phyloP scores from a whole-genome alignment of 92 coral and sea anemone species.

The Desmophyllum pertusum region DNA sequence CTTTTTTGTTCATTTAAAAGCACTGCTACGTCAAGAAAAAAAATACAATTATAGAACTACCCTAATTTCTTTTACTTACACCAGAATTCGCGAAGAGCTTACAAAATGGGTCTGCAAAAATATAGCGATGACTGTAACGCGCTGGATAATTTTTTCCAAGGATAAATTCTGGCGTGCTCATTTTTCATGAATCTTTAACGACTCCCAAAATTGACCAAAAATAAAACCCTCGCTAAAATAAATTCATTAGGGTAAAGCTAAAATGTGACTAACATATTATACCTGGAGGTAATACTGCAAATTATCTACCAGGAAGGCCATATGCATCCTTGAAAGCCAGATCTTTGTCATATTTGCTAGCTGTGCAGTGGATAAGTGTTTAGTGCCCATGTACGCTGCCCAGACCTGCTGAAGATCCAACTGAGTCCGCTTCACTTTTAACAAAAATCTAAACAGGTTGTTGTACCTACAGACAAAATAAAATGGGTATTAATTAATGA shows the following conservation, averaged over 20 bases:
- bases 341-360: conserved; percentile 70
- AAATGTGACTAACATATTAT: not conserved
- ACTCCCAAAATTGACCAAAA: no score
- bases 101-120: no score
- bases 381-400: conserved; percentile 88
- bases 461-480: conserved; percentile 68
- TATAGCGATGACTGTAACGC: no score
- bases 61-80: no score
- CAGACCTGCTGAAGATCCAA: conserved; percentile 91
- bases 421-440: conserved; percentile 95
- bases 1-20: no score
- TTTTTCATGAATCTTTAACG: no score
- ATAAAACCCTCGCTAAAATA: not conserved
- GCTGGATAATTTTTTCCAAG: no score
- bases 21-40: no score
- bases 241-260: not conserved
- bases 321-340: conserved; percentile 97
- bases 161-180: no score
- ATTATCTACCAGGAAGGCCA: conserved; percentile 97
- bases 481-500: no score
- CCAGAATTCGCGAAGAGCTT: no score
- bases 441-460: conserved; percentile 81
- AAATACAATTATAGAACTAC: no score
- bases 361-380: conserved; percentile 65
- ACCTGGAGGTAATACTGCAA: conserved; percentile 98